Evolutionary conservation across 1,140 invertebrate genomes (phyloP), one percentile per base, ranked within the genome.

Genomic region (Drosophila willistoni): DNA sequence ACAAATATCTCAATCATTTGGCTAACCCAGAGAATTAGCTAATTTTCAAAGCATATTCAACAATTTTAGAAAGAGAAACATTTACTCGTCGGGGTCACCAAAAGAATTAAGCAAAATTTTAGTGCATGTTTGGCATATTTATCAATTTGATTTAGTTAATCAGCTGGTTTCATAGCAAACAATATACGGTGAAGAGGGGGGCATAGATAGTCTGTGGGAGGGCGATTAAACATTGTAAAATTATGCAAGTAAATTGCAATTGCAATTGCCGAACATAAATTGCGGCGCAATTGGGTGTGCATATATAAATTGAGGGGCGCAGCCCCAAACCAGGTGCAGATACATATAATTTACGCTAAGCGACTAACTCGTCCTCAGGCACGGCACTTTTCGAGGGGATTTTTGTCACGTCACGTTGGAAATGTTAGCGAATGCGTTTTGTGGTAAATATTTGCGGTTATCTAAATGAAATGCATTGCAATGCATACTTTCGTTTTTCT

Each of bases 401-500:
- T 72, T 85, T 76, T 69, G 47, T 67, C 59, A 61, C 70, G 66
- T 76, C 74, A 73, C 64, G 83, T 83, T 77, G 69, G 79, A 51
- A 51, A 51, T 68, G 68, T 67, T 72, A 29, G 73, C 68, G 73
- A 79, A 79, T 72, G 68, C 77, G 68, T 82, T 73, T 79, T 80
- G 84, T 72, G 84, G 84, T 73, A 89, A 87, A 89, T 87, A 89
- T 87, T 87, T 87, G 84, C 77, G 84, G 84, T 89, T 87, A 83
- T 87, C 84, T 84, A 81, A 87, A 87, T 87, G 84, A 83, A 87
- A 87, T 87, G 84, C 84, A 71, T 67, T 77, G 77, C 77, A 68
- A 12, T 39, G 36, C 36, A 39, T 77, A 79, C 62, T 77, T 79
- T 73, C 33, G 33, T 22, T 51, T 51, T 51, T 51, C 17, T 51